Evolutionary conservation across 2,888 invertebrate species (phyloP).

Genomic region (Orthosia gothica): DNA sequence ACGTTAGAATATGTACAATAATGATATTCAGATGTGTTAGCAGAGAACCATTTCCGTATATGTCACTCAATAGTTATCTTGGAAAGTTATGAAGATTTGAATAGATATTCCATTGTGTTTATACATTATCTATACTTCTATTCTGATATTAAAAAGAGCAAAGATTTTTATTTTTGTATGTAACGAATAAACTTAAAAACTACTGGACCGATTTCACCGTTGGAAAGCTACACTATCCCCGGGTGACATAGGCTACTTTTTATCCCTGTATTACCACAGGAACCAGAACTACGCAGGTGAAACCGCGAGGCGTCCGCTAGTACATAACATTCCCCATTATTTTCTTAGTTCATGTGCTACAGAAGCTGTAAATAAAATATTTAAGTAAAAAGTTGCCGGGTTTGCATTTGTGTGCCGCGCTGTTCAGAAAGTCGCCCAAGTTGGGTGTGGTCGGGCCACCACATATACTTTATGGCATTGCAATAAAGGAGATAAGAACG

Average conservation of each 20-base stretch:
- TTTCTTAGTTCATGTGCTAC: no score
- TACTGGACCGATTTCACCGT: no score
- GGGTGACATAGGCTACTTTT: no score
- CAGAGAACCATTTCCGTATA: slow-evolving; percentile 47
- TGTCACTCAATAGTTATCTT: slow-evolving; percentile 46
- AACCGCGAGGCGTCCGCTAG: no score
- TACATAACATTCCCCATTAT: no score
- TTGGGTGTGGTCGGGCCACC: slow-evolving; percentile 54
- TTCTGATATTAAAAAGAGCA: no score
- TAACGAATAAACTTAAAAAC: no score
- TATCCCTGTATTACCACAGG: no score
- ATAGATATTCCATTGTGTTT: not conserved
- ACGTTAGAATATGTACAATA: slow-evolving; percentile 52
- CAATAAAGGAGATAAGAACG: slow-evolving; percentile 65
- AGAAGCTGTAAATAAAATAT: slow-evolving; percentile 18
- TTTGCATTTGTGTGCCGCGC: slow-evolving; percentile 58
- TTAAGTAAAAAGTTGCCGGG: slow-evolving; percentile 33
- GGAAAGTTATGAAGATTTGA: slow-evolving; percentile 19
- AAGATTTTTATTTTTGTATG: no score
- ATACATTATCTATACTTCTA: no score
- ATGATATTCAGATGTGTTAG: slow-evolving; percentile 51
- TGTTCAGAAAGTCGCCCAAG: slow-evolving; percentile 53
- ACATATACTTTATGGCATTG: slow-evolving; percentile 60
- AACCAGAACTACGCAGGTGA: no score
- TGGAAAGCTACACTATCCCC: no score